Evolutionary conservation across 2,113 vertebrate genomes (phyloP), one percentile per base, ranked within the genome.

Genomic region (Oryzias melastigma): DNA sequence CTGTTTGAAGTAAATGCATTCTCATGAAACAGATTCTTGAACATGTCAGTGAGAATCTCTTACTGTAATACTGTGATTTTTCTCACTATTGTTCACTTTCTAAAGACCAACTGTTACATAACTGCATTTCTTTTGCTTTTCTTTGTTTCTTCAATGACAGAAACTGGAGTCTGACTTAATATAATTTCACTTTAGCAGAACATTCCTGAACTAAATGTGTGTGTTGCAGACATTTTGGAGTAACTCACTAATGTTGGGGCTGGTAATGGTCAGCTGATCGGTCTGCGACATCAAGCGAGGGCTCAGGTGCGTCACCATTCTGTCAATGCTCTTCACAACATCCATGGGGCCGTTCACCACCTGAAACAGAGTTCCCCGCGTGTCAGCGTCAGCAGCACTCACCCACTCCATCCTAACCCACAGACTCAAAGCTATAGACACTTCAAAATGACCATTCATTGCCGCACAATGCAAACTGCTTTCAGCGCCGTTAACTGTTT

Each of bases 261-360:
- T 87, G 13, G 89, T 88, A 71, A 96, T 86, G 0, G 80, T 83
- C 42, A 96, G 65, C 42, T 45, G 86, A 4, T 89, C 88, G n/a
- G 52, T 87, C 44, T 90, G 86, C 0, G 78, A 13, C 14, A 86
- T 90, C 78, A 96, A 85, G 48, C 68, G 52, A 0, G 87, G 82
- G 58, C 91, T 90, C 40, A 96, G 77, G 68, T 87, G 91, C 67
- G 86, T 88, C 17, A 89, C 82, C 92, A 97, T 92, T 16, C 50
- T 88, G 82, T 95, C 92, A 1, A 95, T 87, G 8, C 83, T 93
- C 18, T 87, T 88, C 20, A 96, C 91, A 70, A 96, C 86, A 7
- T 92, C 83, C 96, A 95, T 95, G 22, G 94, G 94, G 16, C 95
- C 92, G 3, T 84, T 90, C n/a, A 93, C 88, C 57, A 94, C 90